A percentile compares a stretch with the other conserved stretches of the same genome.
phyloP scores from a whole-genome alignment of 2,888 invertebrate species.

The Linyphia triangularis region DNA sequence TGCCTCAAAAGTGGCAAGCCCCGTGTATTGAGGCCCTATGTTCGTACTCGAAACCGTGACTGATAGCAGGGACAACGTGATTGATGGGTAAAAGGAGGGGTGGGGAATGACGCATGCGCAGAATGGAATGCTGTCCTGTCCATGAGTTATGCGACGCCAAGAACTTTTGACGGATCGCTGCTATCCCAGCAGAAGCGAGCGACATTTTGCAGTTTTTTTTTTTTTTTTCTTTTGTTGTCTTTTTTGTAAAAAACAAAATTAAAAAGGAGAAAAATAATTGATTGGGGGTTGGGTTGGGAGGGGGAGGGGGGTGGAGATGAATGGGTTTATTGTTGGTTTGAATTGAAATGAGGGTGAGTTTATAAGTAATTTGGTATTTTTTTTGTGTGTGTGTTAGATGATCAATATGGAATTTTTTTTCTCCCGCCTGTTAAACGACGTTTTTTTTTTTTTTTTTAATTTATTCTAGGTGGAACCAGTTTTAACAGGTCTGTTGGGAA shows the following conservation, averaged over 20 bases:
- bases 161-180: conserved; percentile 68
- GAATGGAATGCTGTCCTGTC: background rate
- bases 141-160: conserved; percentile 42
- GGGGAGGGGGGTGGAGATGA: conserved; percentile 53
- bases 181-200: conserved; percentile 40
- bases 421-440: conserved; percentile 18
- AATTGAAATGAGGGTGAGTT: conserved; percentile 60
- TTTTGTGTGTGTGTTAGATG: conserved; percentile 37
- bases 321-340: conserved; percentile 67
- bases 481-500: too few relatives aligned
- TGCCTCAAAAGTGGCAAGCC: background rate
- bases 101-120: conserved; percentile 38
- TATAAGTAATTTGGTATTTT: conserved; percentile 66
- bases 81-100: conserved; percentile 45
- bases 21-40: background rate
- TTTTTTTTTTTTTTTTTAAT: background rate
- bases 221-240: too few relatives aligned
- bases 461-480: background rate
- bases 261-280: conserved; percentile 44
- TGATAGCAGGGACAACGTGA: conserved; percentile 56
- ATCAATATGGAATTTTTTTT: conserved; percentile 39
- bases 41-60: conserved; percentile 40
- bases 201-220: too few relatives aligned
- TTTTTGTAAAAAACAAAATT: conserved; percentile 21
- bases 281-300: conserved; percentile 6